Evolutionary conservation across 2,888 invertebrate species (phyloP).

Genomic region (Ferrisia virgata): DNA sequence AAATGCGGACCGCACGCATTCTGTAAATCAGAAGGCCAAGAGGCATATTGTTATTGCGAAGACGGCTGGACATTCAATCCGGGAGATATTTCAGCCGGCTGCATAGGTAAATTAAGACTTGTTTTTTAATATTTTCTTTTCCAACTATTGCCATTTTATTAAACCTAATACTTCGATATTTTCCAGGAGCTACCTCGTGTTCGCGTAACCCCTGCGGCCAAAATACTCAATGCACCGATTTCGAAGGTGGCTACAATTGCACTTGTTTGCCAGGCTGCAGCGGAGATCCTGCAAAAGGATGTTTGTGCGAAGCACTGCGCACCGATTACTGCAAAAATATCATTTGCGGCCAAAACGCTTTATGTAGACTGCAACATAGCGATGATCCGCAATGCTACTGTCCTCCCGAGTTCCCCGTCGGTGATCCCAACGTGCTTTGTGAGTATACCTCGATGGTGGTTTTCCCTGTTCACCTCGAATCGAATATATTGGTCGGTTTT

Average conservation of each 20-base stretch:
- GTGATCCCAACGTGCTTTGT: conserved; percentile 84
- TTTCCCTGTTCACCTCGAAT: too few relatives aligned
- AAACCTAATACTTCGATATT: not conserved
- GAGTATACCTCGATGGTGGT: conserved; percentile 54
- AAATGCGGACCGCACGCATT: conserved; percentile 84
- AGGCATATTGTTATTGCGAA: conserved; percentile 88
- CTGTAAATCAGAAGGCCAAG: conserved; percentile 82
- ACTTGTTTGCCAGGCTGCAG: conserved; percentile 74
- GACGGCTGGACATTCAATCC: conserved; percentile 93
- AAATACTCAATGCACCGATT: conserved; percentile 77
- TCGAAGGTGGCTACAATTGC: conserved; percentile 73
- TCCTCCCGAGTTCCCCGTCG: conserved; percentile 74
- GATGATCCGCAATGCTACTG: conserved; percentile 74
- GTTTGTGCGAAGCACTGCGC: conserved; percentile 65
- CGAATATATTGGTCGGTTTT: too few relatives aligned
- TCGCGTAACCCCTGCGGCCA: conserved; percentile 78
- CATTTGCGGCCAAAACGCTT: conserved; percentile 77
- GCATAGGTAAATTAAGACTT: conserved; percentile 71
- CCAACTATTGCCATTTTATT: not conserved
- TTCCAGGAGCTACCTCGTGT: conserved; percentile 55
- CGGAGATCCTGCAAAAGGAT: conserved; percentile 77
- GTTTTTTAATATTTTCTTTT: conserved; percentile 61
- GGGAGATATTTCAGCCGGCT: conserved; percentile 81
- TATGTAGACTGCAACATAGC: conserved; percentile 67
- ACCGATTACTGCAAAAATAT: conserved; percentile 75